Conservation (phyloP, 2,888 invertebrate species). For the Stenolophus ochropezus region DNA sequence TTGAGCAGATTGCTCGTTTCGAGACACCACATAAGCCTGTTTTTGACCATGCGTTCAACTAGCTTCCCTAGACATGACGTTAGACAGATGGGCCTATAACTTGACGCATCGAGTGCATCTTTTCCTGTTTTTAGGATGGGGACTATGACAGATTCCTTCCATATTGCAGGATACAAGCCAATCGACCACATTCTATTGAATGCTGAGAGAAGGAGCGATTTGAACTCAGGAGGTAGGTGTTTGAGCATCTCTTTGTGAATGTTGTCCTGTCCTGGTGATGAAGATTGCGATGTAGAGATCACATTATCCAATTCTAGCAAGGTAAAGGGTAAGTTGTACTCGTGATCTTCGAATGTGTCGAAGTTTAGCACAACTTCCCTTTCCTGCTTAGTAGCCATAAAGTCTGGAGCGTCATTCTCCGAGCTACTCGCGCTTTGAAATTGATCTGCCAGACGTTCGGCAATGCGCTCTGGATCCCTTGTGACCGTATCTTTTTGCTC, state of each 20-base stretch:
- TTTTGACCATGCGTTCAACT: not conserved
- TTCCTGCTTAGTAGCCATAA: too few species aligned
- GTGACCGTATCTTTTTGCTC: too few species aligned
- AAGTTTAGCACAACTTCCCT: too few species aligned
- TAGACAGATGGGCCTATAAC: constrained; percentile 25
- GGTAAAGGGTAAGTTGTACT: constrained; percentile 2
- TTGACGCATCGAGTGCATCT: not conserved
- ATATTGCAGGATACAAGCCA: not conserved
- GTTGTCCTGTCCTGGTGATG: constrained; percentile 10
- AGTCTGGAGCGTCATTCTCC: too few species aligned
- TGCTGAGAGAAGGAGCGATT: not conserved
- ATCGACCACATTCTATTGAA: constrained; percentile 12
- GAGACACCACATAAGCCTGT: constrained; percentile 42
- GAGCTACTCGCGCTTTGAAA: too few species aligned
- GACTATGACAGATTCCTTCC: not conserved
- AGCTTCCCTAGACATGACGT: constrained; percentile 2
- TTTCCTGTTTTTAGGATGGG: constrained; percentile 18
- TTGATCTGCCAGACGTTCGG: too few species aligned
- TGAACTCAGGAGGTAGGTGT: not conserved
- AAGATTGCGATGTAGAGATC: not conserved
- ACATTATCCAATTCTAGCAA: not conserved
- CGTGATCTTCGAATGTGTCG: not conserved
- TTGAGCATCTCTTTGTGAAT: constrained; percentile 4
- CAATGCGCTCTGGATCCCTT: too few species aligned
- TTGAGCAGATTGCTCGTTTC: constrained; percentile 56